A percentile compares a stretch with the other conserved stretches of the same genome.
Evolutionary conservation across 2,888 invertebrate species (phyloP).

Genomic region (Macrophya annulata): DNA sequence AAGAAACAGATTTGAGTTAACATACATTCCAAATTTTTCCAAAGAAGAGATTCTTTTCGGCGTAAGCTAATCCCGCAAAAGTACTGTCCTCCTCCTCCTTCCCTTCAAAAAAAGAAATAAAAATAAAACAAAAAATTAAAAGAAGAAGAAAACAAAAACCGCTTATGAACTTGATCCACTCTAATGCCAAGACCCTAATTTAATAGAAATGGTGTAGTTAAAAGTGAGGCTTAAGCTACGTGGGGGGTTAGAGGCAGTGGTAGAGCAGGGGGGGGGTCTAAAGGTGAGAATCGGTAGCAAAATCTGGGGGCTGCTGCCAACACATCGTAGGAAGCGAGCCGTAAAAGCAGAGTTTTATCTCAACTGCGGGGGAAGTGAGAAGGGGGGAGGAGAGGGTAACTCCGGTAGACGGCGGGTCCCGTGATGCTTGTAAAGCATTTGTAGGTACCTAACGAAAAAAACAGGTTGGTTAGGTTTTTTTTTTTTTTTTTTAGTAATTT

Average conservation of each 20-base stretch:
- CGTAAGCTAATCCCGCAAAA: too few species aligned
- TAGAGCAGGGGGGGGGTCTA: too few species aligned
- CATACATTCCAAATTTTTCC: too few species aligned
- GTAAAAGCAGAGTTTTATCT: slow-evolving; percentile 50
- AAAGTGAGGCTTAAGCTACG: not conserved
- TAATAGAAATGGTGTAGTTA: not conserved
- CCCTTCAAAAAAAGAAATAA: not conserved
- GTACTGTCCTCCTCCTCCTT: not conserved
- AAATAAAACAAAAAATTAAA: not conserved
- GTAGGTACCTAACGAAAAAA: slow-evolving; percentile 18
- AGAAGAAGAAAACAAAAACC: not conserved
- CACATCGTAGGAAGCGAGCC: slow-evolving; percentile 30
- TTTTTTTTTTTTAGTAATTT: not conserved
- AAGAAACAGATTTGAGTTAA: too few species aligned
- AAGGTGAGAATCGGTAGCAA: slow-evolving; percentile 10
- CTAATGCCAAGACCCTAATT: not conserved
- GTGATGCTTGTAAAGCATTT: slow-evolving; percentile 40
- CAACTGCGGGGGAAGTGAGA: not conserved
- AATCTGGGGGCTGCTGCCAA: slow-evolving; percentile 30
- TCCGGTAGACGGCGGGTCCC: slow-evolving; percentile 25
- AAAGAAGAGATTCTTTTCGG: too few species aligned
- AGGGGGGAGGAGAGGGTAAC: not conserved
- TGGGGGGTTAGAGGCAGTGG: too few species aligned
- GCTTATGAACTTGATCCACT: not conserved
- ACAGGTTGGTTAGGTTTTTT: not conserved